Percentiles rank a stretch among this genome's conserved stretches.
Evolutionary conservation across 92 coral and sea anemone species (phyloP).

Genomic region (Porites divaricata): DNA sequence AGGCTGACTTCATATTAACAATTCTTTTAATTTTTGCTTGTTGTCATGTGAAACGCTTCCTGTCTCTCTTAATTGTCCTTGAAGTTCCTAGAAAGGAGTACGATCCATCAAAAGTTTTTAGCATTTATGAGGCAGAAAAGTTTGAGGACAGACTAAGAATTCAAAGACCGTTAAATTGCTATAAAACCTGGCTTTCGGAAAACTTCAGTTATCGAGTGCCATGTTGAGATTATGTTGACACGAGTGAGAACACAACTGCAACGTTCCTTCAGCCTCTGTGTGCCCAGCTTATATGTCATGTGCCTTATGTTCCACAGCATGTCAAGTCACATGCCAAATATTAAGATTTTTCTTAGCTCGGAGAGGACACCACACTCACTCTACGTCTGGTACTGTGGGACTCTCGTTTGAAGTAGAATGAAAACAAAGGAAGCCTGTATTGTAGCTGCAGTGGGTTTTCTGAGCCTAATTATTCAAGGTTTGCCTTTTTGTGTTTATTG

Average conservation of each 20-base stretch:
- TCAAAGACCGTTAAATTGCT: too few relatives aligned
- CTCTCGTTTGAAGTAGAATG: neutral
- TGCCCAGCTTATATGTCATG: slow-evolving; percentile 6
- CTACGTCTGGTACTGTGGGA: neutral
- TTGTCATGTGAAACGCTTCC: too few relatives aligned
- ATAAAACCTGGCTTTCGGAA: too few relatives aligned
- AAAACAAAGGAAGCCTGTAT: neutral
- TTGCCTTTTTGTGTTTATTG: neutral
- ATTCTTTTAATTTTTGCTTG: too few relatives aligned
- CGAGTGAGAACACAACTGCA: neutral
- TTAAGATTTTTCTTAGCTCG: neutral
- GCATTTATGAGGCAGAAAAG: too few relatives aligned
- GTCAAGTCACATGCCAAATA: slow-evolving; percentile 5
- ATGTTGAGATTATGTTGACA: neutral
- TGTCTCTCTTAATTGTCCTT: too few relatives aligned
- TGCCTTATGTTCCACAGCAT: too few relatives aligned
- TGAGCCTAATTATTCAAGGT: slow-evolving; percentile 28
- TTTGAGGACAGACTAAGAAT: too few relatives aligned
- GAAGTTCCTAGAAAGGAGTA: too few relatives aligned
- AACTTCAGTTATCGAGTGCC: too few relatives aligned
- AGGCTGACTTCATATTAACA: too few relatives aligned
- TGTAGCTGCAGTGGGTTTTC: neutral
- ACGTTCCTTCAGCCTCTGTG: neutral
- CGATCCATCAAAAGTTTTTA: too few relatives aligned
- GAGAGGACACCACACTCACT: neutral